phyloP scores from a whole-genome alignment of 2,113 vertebrate genomes.

The Struthio camelus region DNA sequence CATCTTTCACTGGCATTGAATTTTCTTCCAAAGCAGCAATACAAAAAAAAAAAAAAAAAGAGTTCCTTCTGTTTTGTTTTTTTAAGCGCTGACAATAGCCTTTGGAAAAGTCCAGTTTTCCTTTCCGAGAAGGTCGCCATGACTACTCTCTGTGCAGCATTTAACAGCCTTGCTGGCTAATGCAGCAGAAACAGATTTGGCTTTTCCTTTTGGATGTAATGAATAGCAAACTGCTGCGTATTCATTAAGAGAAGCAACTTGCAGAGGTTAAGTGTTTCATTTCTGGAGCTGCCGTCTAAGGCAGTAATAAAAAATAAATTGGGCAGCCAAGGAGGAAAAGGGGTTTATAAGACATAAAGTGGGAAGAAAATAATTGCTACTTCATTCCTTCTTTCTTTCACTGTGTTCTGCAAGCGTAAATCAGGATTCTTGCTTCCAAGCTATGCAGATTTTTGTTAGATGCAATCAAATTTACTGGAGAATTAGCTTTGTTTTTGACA shows the following conservation, averaged over 20 bases:
- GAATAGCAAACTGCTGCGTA: slow-evolving; percentile 17
- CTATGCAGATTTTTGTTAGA: neutral
- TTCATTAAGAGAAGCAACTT: slow-evolving; percentile 45
- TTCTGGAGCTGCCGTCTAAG: slow-evolving; percentile 8
- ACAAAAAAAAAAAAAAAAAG: neutral
- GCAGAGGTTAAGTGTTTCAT: slow-evolving; percentile 62
- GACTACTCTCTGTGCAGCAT: slow-evolving; percentile 10
- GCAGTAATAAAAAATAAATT: slow-evolving; percentile 36
- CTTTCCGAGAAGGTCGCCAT: neutral
- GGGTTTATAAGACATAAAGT: neutral
- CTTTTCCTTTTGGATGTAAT: slow-evolving; percentile 22
- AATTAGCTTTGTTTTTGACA: slow-evolving; percentile 6
- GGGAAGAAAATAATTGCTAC: slow-evolving; percentile 6
- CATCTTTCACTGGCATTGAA: neutral
- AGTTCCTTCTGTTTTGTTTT: neutral
- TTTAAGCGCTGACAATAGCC: neutral
- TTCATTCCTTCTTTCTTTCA: neutral
- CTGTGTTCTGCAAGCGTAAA: neutral
- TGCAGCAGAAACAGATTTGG: slow-evolving; percentile 45
- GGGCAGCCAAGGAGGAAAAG: slow-evolving; percentile 23
- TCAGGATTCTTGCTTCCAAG: neutral
- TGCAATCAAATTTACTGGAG: neutral
- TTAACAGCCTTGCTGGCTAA: slow-evolving; percentile 23
- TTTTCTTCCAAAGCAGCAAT: neutral
- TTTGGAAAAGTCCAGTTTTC: slow-evolving; percentile 7